Percentiles rank a stretch among this genome's conserved stretches.
Evolutionary conservation across 2,797 vertebrate species (phyloP).

Genomic region (Falco peregrinus): DNA sequence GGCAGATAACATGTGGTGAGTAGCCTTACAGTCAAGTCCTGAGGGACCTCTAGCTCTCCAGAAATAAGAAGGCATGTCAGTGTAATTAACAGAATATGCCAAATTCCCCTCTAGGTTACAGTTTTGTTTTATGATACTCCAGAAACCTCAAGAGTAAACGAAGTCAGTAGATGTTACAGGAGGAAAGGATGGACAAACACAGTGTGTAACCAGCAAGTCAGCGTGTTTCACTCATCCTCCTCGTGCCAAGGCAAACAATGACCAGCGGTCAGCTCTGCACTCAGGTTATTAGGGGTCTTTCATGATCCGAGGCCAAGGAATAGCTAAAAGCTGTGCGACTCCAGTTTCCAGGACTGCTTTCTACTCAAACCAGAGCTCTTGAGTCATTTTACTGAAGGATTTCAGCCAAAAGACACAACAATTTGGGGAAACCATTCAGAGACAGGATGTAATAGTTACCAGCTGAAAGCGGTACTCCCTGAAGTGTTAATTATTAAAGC

Average conservation of each 20-base stretch:
- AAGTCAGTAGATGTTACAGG: not conserved
- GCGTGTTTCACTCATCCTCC: not conserved
- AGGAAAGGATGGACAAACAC: not conserved
- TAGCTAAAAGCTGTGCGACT: accelerated
- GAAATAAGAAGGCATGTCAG: accelerated
- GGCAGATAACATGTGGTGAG: accelerated
- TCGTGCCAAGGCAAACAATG: not conserved
- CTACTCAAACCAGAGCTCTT: not conserved
- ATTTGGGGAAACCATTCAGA: not conserved
- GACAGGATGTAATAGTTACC: not conserved
- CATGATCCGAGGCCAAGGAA: accelerated
- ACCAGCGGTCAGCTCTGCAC: not conserved
- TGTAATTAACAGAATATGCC: accelerated
- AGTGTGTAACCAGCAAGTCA: not conserved
- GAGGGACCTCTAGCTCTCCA: not conserved
- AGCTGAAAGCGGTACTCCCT: not conserved
- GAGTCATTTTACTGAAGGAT: not conserved
- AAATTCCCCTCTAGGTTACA: not conserved
- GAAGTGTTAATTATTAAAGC: not conserved
- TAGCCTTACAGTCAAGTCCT: not conserved
- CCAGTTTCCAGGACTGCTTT: not conserved
- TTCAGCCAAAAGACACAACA: not conserved
- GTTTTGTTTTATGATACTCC: not conserved
- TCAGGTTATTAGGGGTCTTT: not conserved
- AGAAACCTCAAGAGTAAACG: not conserved